These are phyloP conservation scores for Phoxinus phoxinus DNA, from an alignment of 2,113 vertebrate species.

Conservation along the genomic window DNA sequence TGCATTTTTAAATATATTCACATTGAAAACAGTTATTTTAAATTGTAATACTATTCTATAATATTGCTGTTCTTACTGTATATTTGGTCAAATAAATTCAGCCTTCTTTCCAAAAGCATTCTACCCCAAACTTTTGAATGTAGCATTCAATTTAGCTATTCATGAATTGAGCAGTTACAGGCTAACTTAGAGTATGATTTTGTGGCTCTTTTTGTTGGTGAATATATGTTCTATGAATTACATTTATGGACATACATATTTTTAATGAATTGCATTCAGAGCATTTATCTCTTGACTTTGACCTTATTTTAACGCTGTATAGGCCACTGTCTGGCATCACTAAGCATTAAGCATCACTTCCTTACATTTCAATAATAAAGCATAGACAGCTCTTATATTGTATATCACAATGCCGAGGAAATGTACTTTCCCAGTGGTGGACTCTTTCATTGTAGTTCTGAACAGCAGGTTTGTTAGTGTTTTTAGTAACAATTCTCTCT, in stretches of 20 bases:
- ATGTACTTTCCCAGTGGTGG: background rate
- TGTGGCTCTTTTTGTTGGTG: background rate
- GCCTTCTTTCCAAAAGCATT: no score
- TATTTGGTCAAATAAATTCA: background rate
- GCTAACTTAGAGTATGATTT: background rate
- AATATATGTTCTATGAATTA: background rate
- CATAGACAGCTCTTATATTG: background rate
- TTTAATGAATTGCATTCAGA: background rate
- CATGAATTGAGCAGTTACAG: background rate
- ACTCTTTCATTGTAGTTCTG: background rate
- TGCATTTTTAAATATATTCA: no score
- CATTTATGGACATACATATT: background rate
- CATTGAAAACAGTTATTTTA: no score
- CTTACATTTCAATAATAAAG: background rate
- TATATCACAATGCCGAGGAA: background rate
- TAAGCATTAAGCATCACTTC: background rate
- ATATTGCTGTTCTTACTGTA: no score
- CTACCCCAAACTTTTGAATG: no score
- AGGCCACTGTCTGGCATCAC: no score
- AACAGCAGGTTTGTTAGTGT: background rate
- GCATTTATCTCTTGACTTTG: background rate
- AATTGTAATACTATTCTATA: no score
- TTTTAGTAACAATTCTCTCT: background rate
- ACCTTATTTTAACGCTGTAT: background rate
- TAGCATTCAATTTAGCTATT: background rate